Conservation (phyloP, 2,113 vertebrate genomes). For the Sciurus niger region DNA sequence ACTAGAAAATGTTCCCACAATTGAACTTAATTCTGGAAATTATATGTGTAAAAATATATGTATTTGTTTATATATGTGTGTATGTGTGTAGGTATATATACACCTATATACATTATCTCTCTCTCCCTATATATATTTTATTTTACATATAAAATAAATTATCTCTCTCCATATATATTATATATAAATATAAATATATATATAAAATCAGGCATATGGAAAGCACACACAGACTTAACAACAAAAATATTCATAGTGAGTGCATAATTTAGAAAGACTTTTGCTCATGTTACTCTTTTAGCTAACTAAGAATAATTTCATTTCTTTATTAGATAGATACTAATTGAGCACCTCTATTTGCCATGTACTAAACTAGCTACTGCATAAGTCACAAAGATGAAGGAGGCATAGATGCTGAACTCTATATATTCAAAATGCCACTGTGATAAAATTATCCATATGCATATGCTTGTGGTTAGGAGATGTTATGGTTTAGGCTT, state of each 20-base stretch:
- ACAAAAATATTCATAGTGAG: not conserved
- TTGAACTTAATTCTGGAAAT: conserved; percentile 44
- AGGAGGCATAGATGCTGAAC: not conserved
- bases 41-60: too few species aligned
- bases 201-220: not conserved
- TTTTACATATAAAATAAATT: too few species aligned
- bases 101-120: too few species aligned
- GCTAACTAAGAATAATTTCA: not conserved
- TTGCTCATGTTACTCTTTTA: not conserved
- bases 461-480: not conserved
- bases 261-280: not conserved
- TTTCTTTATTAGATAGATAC: not conserved
- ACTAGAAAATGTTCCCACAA: not conserved
- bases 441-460: not conserved
- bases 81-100: too few species aligned
- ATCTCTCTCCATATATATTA: not conserved
- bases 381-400: conserved; percentile 13
- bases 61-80: too few species aligned
- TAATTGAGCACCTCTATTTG: not conserved
- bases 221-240: not conserved
- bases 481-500: not conserved
- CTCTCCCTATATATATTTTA: not conserved
- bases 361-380: not conserved
- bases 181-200: not conserved
- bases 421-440: not conserved